Evolutionary conservation across 2,113 vertebrate species (phyloP), one percentile per base, ranked within the genome.

Genomic region (Tinamus guttatus): DNA sequence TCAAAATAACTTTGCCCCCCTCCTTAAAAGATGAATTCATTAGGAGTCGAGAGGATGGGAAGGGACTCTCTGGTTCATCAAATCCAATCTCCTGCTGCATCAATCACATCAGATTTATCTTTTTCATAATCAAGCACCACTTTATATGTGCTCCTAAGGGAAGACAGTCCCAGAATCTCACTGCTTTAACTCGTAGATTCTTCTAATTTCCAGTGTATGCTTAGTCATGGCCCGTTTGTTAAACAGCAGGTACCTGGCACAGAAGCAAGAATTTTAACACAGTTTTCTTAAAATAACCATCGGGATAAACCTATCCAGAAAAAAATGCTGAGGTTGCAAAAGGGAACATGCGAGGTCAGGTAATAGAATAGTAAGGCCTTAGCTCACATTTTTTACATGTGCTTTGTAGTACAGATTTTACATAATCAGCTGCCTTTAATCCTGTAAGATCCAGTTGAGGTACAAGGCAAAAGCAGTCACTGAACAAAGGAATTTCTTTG

Each of bases 221-320:
- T 96, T 94, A 97, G 91, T 97, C 96, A 96, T 62, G 86, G 91
- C 74, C 95, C 4, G 21, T 54, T 96, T 81, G 83, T 83, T 86
- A 83, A 90, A 81, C 93, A 96, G 93, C 69, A 84, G 94, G 56
- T 76, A 88, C 52, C 83, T 96, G 93, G 93, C 80, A 0, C 22
- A 34, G 92, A 75, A 89, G 43, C 87, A 94, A 92, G 92, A 84
- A 78, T 83, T 84, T 90, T 94, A 95, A 90, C 87, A 90, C 87
- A 90, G 80, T 95, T 95, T 92, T 84, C 85, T 92, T 91, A 96
- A 93, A 93, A 95, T 88, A 97, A 68, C 85, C 85, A 81, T 69
- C 32, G 43, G 92, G 83, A 95, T 95, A 56, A 94, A 81, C 69
- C 76, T 75, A 73, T 15, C 76, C 41, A 59, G 34, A 41, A 59